A percentile compares a stretch with the other conserved stretches of the same genome.
These are phyloP conservation scores for Montipora sp. DNA, from an alignment of 64 coral and sea anemone species.

Conservation along the genomic window DNA sequence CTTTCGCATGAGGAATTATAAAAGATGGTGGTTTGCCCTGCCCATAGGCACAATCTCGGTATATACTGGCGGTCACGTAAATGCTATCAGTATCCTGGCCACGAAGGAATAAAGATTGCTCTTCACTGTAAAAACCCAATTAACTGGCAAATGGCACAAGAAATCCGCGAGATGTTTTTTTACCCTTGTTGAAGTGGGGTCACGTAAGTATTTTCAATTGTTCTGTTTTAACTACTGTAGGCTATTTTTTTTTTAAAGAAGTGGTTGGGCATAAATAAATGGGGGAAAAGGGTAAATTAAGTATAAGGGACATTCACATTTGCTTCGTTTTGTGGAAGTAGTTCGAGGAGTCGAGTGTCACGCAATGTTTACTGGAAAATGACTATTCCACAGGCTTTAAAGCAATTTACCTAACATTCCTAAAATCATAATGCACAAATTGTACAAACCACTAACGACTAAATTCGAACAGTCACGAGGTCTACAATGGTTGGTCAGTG, in stretches of 20 bases:
- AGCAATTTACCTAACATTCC: background rate
- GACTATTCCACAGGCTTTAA: too few species aligned
- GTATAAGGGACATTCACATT: background rate
- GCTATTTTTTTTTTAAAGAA: background rate
- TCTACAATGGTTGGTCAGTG: too few species aligned
- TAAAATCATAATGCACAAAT: background rate
- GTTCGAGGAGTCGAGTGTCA: background rate
- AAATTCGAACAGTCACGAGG: too few species aligned
- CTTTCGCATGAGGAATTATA: background rate
- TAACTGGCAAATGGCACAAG: conserved; percentile 46
- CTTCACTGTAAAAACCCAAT: conserved; percentile 53
- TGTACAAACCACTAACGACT: too few species aligned
- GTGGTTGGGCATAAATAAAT: background rate
- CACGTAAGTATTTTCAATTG: conserved; percentile 40
- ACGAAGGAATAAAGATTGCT: conserved; percentile 5
- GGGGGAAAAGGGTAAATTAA: background rate
- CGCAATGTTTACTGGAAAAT: background rate
- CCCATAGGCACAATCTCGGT: background rate
- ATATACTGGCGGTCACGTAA: background rate
- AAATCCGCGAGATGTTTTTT: conserved; percentile 34
- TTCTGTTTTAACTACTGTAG: background rate
- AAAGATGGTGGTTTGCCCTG: background rate
- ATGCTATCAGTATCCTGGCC: background rate
- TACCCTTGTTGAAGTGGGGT: conserved; percentile 42
- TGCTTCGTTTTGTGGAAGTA: background rate